These are phyloP conservation scores for Scomberomorus guttatus DNA, from an alignment of 2,797 vertebrate species.

Conservation along the genomic window DNA sequence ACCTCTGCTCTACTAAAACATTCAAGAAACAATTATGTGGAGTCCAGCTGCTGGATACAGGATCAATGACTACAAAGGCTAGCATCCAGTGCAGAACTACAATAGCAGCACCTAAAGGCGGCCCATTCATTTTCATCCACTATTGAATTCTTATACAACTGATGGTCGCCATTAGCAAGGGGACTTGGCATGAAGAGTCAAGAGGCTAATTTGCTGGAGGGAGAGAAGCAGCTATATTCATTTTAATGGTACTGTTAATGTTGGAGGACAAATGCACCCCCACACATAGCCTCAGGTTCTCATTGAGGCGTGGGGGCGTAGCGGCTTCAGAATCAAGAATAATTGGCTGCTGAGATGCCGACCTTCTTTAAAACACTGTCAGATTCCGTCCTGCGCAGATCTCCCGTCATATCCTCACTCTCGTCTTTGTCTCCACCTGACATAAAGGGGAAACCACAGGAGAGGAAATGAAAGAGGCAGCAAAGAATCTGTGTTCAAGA, in stretches of 20 bases:
- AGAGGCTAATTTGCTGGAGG: conserved; percentile 69
- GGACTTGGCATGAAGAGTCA: conserved; percentile 65
- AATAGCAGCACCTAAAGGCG: conserved; percentile 33
- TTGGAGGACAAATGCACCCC: conserved; percentile 56
- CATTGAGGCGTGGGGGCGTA: conserved; percentile 22
- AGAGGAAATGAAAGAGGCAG: conserved; percentile 3
- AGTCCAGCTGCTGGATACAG: conserved; percentile 28
- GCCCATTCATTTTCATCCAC: conserved; percentile 57
- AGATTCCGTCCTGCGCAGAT: conserved; percentile 95
- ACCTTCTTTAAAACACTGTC: conserved; percentile 98
- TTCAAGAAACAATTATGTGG: conserved; percentile 30
- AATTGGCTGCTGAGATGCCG: conserved; percentile 50
- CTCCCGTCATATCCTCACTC: conserved; percentile 88
- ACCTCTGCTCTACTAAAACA: conserved; percentile 29
- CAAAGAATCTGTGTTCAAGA: background rate
- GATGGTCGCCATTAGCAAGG: conserved; percentile 69
- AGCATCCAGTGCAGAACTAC: conserved; percentile 22
- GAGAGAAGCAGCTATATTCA: conserved; percentile 57
- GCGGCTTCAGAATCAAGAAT: conserved; percentile 31
- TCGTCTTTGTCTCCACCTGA: conserved; percentile 93
- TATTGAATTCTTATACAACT: conserved; percentile 52
- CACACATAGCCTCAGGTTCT: conserved; percentile 53
- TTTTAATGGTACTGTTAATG: conserved; percentile 64
- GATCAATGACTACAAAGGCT: conserved; percentile 39
- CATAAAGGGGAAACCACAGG: conserved; percentile 34